Evolutionary conservation across 2,113 vertebrate species (phyloP).

Genomic region (Brachypodius melanocephalos): DNA sequence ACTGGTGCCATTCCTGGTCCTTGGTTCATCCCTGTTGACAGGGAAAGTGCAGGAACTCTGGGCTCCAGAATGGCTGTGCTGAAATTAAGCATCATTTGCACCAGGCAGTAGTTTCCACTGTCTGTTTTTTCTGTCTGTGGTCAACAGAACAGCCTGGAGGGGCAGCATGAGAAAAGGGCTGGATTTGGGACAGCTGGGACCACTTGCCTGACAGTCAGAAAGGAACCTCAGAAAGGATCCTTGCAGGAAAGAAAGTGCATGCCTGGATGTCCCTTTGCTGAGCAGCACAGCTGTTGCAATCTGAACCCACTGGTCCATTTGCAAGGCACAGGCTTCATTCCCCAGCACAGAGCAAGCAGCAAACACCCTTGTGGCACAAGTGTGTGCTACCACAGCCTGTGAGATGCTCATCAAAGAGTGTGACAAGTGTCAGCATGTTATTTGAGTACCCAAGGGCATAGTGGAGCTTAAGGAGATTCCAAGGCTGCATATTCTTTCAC

Average conservation of each 20-base stretch:
- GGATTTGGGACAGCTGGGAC: background rate
- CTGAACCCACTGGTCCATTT: background rate
- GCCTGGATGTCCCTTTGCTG: background rate
- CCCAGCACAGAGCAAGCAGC: background rate
- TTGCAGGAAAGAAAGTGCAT: background rate
- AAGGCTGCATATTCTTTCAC: slow-evolving; percentile 7
- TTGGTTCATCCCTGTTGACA: background rate
- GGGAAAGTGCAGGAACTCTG: background rate
- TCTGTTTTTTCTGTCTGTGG: background rate
- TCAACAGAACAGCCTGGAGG: background rate
- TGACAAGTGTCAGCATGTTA: background rate
- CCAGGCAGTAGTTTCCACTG: background rate
- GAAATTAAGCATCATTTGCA: background rate
- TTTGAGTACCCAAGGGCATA: background rate
- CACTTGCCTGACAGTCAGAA: background rate
- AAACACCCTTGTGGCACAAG: background rate
- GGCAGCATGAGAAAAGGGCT: background rate
- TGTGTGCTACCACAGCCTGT: background rate
- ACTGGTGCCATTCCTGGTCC: background rate
- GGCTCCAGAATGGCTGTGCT: background rate
- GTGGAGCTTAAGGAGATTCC: slow-evolving; percentile 18
- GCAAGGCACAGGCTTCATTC: background rate
- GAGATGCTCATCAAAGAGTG: background rate
- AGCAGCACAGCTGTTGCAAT: slow-evolving; percentile 13
- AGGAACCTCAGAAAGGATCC: background rate